Evolutionary conservation across 92 coral and sea anemone species (phyloP).

Genomic region (Muricea muricata): DNA sequence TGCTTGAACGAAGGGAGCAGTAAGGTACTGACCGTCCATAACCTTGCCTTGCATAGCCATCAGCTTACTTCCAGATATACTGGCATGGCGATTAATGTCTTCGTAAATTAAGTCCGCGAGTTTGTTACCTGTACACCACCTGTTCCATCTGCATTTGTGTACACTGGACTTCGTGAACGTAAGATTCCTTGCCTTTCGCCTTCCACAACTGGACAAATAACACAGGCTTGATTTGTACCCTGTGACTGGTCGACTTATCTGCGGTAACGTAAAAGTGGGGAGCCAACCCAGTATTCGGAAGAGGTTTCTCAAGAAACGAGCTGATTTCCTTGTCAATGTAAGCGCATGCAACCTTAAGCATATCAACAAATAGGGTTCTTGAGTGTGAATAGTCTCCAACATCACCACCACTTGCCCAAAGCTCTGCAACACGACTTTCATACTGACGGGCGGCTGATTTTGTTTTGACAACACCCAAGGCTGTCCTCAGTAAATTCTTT

Average conservation of each 20-base stretch:
- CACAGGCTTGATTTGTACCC: slow-evolving; percentile 26
- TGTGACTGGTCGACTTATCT: slow-evolving; percentile 32
- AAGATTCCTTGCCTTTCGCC: slow-evolving; percentile 20
- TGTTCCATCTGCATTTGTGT: slow-evolving; percentile 12
- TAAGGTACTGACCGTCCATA: slow-evolving; percentile 20
- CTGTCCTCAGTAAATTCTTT: slow-evolving; percentile 18
- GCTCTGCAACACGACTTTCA: slow-evolving; percentile 3
- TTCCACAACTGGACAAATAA: slow-evolving; percentile 39
- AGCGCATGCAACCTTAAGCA: slow-evolving; percentile 33
- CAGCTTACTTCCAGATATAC: not conserved
- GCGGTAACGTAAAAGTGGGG: slow-evolving; percentile 33
- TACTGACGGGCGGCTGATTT: slow-evolving; percentile 58
- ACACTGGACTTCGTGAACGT: slow-evolving; percentile 3
- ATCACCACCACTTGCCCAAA: slow-evolving; percentile 28
- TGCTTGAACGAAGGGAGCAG: not conserved
- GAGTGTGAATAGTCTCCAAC: slow-evolving; percentile 42
- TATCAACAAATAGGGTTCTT: slow-evolving; percentile 25
- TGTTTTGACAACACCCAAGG: slow-evolving; percentile 43
- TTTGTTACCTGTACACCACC: slow-evolving; percentile 29
- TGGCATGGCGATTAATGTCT: not conserved
- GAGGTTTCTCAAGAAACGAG: slow-evolving; percentile 10
- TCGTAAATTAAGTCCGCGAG: not conserved
- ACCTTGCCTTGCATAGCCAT: slow-evolving; percentile 38
- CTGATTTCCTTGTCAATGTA: slow-evolving; percentile 14
- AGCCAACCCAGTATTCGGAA: slow-evolving; percentile 19